Conservation (phyloP, 2,113 vertebrate genomes). For the Phycodurus eques region DNA sequence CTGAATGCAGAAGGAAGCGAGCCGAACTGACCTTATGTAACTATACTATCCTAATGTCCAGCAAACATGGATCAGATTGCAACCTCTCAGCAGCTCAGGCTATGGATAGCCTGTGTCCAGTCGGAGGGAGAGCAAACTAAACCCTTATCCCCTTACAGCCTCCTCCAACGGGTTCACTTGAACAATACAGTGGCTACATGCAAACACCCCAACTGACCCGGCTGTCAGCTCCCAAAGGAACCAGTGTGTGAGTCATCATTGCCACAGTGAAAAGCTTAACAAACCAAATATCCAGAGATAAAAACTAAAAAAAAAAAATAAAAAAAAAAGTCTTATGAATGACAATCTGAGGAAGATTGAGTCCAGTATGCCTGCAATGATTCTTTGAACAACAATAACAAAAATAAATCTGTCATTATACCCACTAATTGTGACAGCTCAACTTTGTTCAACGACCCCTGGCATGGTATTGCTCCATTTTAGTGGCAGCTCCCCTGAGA, state of each 20-base stretch:
- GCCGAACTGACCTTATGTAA: conserved; percentile 27
- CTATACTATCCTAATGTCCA: conserved; percentile 59
- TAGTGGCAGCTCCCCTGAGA: conserved; percentile 41
- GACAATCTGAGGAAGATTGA: background rate
- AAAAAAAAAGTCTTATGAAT: background rate
- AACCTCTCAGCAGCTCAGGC: conserved; percentile 65
- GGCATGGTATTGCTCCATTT: conserved; percentile 46
- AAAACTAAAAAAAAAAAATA: background rate
- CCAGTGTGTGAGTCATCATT: conserved; percentile 33
- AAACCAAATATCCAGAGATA: background rate
- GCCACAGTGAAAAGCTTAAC: background rate
- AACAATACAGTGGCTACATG: conserved; percentile 65
- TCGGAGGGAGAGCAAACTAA: conserved; percentile 67
- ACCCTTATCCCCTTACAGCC: conserved; percentile 72
- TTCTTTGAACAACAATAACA: conserved; percentile 14
- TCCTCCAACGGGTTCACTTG: conserved; percentile 57
- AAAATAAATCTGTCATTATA: conserved; percentile 25
- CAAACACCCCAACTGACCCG: conserved; percentile 61
- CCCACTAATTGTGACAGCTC: conserved; percentile 34
- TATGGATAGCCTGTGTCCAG: conserved; percentile 67
- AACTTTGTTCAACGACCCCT: conserved; percentile 35
- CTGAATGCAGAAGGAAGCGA: conserved; percentile 12
- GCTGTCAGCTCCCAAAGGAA: conserved; percentile 65
- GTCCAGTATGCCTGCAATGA: conserved; percentile 15
- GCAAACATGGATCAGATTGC: conserved; percentile 69